Evolutionary conservation across 2,797 vertebrate species (phyloP), one percentile per base, ranked within the genome.

Genomic region (Urophycis tenuis): DNA sequence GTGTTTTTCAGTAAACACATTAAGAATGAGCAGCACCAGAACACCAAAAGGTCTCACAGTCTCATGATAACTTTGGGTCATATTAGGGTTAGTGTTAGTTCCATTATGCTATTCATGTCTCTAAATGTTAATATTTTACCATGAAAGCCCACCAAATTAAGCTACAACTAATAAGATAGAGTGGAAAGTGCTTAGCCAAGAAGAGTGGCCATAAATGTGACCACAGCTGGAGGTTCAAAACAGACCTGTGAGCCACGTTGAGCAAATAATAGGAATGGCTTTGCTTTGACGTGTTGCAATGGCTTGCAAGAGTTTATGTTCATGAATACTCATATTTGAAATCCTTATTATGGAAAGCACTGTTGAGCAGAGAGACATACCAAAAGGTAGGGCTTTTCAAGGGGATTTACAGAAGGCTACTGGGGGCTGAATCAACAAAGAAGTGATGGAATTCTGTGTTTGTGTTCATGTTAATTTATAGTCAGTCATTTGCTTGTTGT

Each of bases 401-500:
- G 32, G 49, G 33, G 71, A 32, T 74, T 53, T 71, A 22, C 19
- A 25, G 39, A 41, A 7, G 10, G 7, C 25, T 10, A 41, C 22
- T 10, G 45, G 4, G 2, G 15, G 19, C 36, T 30, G 74, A 64
- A 78, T 64, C 1, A 0, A 53, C 73, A 53, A 12, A 30, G 31
- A 33, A 35, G 64, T 25, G 53, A 77, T 31, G 34, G 29, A 80
- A 25, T n/a, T 67, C 60, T 67, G 25, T 67, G 60, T 67, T 67
- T 67, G 14, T 67, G 60, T 29, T 67, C 25, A n/a, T 71, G 11
- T 81, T 69, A 1, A 70, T 81, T 77, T 29, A 33, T 85, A 75
- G 69, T 3, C 67, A 71, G 72, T 14, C 0, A 0, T 31, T n/a
- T 76, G 53, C 83, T 85, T 67, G 80, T 1, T 71, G 76, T 76